Base-by-base conservation (phyloP, 2,797 vertebrate genomes). In the Micromesistius poutassou region DNA sequence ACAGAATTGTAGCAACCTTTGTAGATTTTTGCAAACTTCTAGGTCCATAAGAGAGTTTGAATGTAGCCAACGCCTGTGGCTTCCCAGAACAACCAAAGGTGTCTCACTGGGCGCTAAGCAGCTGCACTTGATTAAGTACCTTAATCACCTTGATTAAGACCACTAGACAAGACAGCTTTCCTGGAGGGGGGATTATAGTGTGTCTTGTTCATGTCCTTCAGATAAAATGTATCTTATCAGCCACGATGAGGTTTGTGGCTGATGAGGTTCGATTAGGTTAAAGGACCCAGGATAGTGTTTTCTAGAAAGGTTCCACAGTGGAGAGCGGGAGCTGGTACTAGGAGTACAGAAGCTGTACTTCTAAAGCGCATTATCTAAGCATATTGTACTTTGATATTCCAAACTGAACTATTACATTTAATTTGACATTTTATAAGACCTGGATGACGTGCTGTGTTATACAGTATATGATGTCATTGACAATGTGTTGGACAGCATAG, bases 111-210 rank as follows among this genome's bases (percentile, higher is more conserved):
- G 22, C 19, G 19, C 72, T n/a, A 38, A 36, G 72, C 72, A 73
- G 72, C 72, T 73, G 71, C 35, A 38, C 33, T 38, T 73, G 72
- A 73, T 40, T 73, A 73, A 73, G 72, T 40, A 35, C 72, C 9
- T 25, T n/a, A n/a, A 68, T 28, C 22, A n/a, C 38, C n/a, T n/a
- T n/a, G n/a, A n/a, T n/a, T n/a, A 73, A 25, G 35, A 25, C 22
- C 72, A 73, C 72, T 73, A 25, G 33, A 35, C 35, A 66, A 66
- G 62, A 66, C n/a, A 28, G 62, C 62, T 5, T 68, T 25, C 62
- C 62, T 28, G 62, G 25, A 68, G 62, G 62, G n/a, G 28, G 62
- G 25, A 68, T 68, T 68, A 10, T 10, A 68, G 62, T 25, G 25
- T 68, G 62, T 68, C 62, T 68, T 7, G 25, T 30, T 68, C 62